Conservation (phyloP, 2,888 invertebrate genomes). For the Lottia gigantea region DNA sequence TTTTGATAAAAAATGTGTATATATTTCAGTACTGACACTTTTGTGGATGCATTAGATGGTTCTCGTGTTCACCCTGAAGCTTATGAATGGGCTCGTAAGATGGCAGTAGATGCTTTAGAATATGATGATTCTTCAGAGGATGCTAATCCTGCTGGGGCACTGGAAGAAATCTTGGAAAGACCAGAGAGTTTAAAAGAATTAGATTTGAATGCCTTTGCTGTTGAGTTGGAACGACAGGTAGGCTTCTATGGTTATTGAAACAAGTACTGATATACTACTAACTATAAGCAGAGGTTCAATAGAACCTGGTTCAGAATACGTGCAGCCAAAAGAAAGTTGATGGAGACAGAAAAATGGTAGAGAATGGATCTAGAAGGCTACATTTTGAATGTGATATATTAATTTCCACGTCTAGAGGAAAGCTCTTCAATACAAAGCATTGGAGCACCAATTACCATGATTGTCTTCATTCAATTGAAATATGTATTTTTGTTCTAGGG, state of each 20-base stretch:
- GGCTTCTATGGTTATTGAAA: no score
- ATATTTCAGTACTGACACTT: slow-evolving; percentile 80
- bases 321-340: no score
- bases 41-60: slow-evolving; percentile 95
- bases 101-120: slow-evolving; percentile 99
- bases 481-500: slow-evolving; percentile 71
- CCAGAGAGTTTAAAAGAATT: slow-evolving; percentile 94
- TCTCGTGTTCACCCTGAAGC: slow-evolving; percentile 99
- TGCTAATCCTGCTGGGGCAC: slow-evolving; percentile 90
- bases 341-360: no score
- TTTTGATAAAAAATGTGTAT: neutral
- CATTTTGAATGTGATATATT: no score
- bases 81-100: slow-evolving; percentile 99
- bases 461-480: neutral
- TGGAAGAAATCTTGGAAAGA: slow-evolving; percentile 96
- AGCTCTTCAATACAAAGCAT: no score
- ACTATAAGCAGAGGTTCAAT: no score
- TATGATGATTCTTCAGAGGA: slow-evolving; percentile 91
- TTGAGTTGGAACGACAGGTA: slow-evolving; percentile 90
- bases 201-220: slow-evolving; percentile 98
- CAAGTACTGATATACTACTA: no score
- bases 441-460: neutral
- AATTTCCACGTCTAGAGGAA: no score
- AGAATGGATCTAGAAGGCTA: no score
- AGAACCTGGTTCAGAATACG: no score